Evolutionary conservation across 2,797 vertebrate species (phyloP).

Genomic region (Pithecia hirsuta): DNA sequence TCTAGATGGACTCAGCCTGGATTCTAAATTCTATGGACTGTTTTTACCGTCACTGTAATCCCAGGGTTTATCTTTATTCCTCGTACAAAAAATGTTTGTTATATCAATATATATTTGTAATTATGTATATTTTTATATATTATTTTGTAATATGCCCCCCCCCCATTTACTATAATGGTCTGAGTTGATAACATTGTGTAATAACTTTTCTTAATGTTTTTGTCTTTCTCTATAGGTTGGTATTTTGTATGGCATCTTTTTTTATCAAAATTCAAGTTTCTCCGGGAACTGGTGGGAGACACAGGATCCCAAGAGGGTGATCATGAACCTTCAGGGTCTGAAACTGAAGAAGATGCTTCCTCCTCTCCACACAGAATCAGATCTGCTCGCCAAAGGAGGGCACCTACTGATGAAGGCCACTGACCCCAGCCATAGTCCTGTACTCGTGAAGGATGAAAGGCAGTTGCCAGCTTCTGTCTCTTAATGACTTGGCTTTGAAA

Average conservation of each 20-base stretch:
- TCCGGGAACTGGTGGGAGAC: conserved; percentile 96
- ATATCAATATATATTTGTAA: not conserved
- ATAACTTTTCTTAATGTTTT: conserved; percentile 54
- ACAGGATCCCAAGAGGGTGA: conserved; percentile 92
- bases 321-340: conserved; percentile 89
- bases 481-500: conserved; percentile 54
- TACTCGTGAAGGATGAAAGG: not conserved
- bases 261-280: conserved; percentile 98
- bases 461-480: conserved; percentile 50
- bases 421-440: conserved; percentile 53
- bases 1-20: not conserved
- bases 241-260: conserved; percentile 99
- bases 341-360: conserved; percentile 85
- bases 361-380: conserved; percentile 84
- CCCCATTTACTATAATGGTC: not conserved
- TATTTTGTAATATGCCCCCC: not conserved
- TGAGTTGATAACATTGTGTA: conserved; percentile 18
- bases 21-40: not conserved
- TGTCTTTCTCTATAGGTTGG: conserved; percentile 90
- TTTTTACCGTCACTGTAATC: not conserved
- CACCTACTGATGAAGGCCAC: conserved; percentile 83
- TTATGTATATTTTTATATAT: not conserved
- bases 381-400: conserved; percentile 89
- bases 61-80: not conserved
- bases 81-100: not conserved